Percentiles rank a stretch among this genome's conserved stretches.
phyloP scores from a whole-genome alignment of 2,113 vertebrate species.

The Apodemus sylvaticus region DNA sequence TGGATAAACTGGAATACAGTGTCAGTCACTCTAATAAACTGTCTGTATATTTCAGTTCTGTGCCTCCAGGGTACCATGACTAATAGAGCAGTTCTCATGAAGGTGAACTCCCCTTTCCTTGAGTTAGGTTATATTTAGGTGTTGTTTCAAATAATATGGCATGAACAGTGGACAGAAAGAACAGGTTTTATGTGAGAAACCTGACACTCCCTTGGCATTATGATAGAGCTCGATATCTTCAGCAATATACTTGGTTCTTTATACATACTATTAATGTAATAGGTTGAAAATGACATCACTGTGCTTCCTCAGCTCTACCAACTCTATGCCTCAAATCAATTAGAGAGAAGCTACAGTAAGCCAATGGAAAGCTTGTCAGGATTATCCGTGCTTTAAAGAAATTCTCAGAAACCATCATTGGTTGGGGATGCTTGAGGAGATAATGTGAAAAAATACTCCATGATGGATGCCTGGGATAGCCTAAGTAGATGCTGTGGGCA shows the following conservation, averaged over 20 bases:
- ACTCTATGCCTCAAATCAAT: neutral
- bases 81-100: neutral
- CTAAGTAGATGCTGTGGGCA: neutral
- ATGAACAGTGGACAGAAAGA: neutral
- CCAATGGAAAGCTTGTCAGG: neutral
- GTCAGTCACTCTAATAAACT: neutral
- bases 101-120: neutral
- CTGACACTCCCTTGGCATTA: neutral
- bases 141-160: neutral
- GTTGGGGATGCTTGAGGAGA: neutral
- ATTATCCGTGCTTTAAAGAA: neutral
- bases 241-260: neutral
- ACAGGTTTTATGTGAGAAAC: neutral
- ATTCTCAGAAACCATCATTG: neutral
- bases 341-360: neutral
- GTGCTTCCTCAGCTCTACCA: neutral
- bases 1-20: too few relatives aligned
- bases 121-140: neutral
- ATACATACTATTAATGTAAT: neutral
- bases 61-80: neutral
- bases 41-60: neutral
- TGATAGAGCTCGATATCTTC: neutral
- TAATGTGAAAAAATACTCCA: too few relatives aligned
- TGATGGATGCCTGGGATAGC: neutral
- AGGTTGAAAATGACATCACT: accelerated